phyloP scores from a whole-genome alignment of 2,888 invertebrate species.

The Sminthurides aquaticus region DNA sequence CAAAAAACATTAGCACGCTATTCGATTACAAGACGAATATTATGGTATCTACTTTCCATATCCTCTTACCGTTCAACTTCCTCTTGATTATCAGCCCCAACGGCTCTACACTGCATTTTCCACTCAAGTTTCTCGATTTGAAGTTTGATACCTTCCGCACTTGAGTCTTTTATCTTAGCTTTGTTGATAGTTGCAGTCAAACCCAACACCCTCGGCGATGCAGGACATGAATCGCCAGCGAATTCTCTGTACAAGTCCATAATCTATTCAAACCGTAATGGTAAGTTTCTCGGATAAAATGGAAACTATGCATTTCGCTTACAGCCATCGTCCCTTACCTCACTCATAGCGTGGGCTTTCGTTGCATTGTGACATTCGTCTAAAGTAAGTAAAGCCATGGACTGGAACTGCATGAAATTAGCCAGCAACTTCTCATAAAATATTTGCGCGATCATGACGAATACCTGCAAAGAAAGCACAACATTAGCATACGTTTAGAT shows the following conservation, averaged over 20 bases:
- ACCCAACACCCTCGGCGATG: slow-evolving; percentile 66
- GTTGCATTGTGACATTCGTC: slow-evolving; percentile 92
- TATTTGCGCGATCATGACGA: slow-evolving; percentile 77
- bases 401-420: slow-evolving; percentile 47
- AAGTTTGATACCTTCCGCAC: slow-evolving; percentile 51
- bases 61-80: slow-evolving; percentile 56
- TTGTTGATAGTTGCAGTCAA: slow-evolving; percentile 81
- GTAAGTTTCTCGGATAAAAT: not conserved
- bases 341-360: slow-evolving; percentile 70
- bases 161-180: slow-evolving; percentile 48
- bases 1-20: slow-evolving; percentile 7
- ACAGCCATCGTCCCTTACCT: slow-evolving; percentile 50
- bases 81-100: slow-evolving; percentile 57
- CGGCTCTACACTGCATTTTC: slow-evolving; percentile 63
- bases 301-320: not conserved
- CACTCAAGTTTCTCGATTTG: slow-evolving; percentile 59
- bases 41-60: not conserved
- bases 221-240: not conserved
- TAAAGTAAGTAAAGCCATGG: slow-evolving; percentile 72
- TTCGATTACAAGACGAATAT: too few relatives aligned
- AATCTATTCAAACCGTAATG: slow-evolving; percentile 1
- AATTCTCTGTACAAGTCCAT: slow-evolving; percentile 15
- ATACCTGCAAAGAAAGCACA: slow-evolving; percentile 52
- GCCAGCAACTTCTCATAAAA: slow-evolving; percentile 63
- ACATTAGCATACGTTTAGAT: not conserved